phyloP scores from a whole-genome alignment of 1,140 invertebrate genomes.

The Zophobas atratus region DNA sequence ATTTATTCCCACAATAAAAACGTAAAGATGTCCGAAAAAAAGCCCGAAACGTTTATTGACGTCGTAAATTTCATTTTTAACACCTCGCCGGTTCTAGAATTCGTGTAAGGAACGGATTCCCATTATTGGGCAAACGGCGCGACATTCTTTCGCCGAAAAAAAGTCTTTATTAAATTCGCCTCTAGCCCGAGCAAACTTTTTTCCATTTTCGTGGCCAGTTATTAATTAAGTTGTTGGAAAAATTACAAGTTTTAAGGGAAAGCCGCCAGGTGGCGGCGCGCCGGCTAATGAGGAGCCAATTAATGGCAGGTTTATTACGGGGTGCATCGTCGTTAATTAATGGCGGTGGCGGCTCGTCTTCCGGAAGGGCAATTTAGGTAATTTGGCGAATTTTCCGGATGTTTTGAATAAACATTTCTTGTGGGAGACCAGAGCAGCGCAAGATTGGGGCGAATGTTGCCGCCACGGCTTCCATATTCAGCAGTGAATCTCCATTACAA shows the following conservation, averaged over 20 bases:
- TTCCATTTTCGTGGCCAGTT: neutral
- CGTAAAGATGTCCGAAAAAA: constrained; percentile 6
- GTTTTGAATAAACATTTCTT: constrained; percentile 40
- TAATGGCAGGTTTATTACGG: neutral
- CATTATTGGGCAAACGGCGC: constrained; percentile 21
- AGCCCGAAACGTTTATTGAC: constrained; percentile 16
- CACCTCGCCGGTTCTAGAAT: neutral
- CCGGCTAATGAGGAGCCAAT: constrained; percentile 8
- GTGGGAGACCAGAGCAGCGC: neutral
- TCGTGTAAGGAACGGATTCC: constrained; percentile 4
- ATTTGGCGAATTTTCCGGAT: neutral
- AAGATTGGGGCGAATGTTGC: constrained; percentile 8
- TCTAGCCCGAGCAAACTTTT: constrained; percentile 5
- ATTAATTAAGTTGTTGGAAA: constrained; percentile 30
- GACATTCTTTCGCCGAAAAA: constrained; percentile 28
- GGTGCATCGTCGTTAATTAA: constrained; percentile 17
- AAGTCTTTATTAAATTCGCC: constrained; percentile 15
- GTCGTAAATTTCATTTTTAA: constrained; percentile 37
- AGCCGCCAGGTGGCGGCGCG: neutral
- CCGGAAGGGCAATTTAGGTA: constrained; percentile 8
- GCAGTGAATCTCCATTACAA: constrained; percentile 41
- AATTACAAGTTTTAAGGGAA: neutral
- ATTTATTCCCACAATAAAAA: constrained; percentile 35
- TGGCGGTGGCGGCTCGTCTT: neutral
- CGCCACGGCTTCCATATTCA: constrained; percentile 20